Conservation (phyloP, 2,113 vertebrate species). For the Antigone vipio region DNA sequence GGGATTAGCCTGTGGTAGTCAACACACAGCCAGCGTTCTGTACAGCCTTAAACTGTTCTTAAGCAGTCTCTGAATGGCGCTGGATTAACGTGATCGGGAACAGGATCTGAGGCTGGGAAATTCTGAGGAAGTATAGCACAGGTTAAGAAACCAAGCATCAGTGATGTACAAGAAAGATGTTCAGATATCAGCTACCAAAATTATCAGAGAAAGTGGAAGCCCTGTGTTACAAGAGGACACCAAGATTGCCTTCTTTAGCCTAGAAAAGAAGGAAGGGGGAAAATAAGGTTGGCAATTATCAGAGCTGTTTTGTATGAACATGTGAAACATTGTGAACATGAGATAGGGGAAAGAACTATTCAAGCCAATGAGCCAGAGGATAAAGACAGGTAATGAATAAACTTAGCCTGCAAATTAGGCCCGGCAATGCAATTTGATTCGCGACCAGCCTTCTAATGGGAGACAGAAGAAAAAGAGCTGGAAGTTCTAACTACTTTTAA, state of each 20-base stretch:
- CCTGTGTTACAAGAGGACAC: neutral
- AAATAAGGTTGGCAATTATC: neutral
- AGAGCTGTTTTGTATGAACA: neutral
- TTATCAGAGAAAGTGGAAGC: neutral
- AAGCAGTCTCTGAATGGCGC: neutral
- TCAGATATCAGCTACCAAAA: neutral
- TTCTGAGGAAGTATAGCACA: neutral
- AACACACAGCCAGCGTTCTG: neutral
- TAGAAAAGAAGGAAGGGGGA: neutral
- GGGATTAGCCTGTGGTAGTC: neutral
- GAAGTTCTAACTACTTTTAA: neutral
- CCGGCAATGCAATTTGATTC: neutral
- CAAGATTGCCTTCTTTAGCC: neutral
- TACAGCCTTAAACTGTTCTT: neutral
- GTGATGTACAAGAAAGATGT: neutral
- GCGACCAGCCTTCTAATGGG: neutral
- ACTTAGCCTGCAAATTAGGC: neutral
- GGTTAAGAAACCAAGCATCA: neutral
- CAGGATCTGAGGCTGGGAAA: neutral
- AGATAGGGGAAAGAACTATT: neutral
- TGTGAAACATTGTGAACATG: neutral
- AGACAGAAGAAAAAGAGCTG: neutral
- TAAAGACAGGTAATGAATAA: neutral
- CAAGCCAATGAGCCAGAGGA: neutral
- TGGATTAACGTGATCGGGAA: neutral